Evolutionary conservation across 2,113 vertebrate species (phyloP).

Genomic region (Clarias macrocephalus): DNA sequence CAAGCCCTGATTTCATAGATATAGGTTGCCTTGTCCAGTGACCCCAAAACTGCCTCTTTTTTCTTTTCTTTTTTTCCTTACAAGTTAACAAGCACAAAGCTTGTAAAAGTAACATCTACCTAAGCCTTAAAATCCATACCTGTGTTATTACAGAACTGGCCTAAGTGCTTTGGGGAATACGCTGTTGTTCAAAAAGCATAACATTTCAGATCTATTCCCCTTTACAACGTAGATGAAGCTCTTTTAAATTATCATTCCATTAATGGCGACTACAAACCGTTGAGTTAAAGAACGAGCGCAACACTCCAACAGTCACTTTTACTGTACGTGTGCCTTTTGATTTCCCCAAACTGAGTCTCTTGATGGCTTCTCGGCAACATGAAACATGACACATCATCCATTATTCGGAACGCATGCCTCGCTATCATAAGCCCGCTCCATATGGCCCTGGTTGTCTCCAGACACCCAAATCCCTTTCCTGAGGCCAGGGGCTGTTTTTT

Average conservation of each 20-base stretch:
- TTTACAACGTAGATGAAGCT: conserved; percentile 30
- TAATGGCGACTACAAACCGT: conserved; percentile 32
- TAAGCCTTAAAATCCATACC: conserved; percentile 17
- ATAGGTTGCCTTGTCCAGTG: not conserved
- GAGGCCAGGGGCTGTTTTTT: conserved; percentile 76
- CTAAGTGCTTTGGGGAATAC: not conserved
- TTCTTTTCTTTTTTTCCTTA: not conserved
- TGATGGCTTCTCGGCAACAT: conserved; percentile 77
- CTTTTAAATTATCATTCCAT: conserved; percentile 45
- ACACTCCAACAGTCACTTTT: conserved; percentile 71
- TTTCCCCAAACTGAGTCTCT: conserved; percentile 77
- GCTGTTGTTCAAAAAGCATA: conserved; percentile 7
- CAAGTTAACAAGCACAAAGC: not conserved
- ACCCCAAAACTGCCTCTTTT: not conserved
- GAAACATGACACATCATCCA: conserved; percentile 83
- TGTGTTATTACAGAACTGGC: conserved; percentile 21
- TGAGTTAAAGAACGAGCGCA: conserved; percentile 52
- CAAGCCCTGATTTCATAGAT: not conserved
- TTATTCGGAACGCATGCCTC: conserved; percentile 79
- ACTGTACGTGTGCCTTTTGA: conserved; percentile 72
- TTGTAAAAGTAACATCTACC: conserved; percentile 1
- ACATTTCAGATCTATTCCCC: conserved; percentile 28
- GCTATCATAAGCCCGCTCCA: conserved; percentile 75
- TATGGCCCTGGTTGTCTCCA: conserved; percentile 79
- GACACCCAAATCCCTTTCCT: conserved; percentile 80